These are phyloP conservation scores for Acronicta alni DNA, from an alignment of 2,888 invertebrate species.

Conservation along the genomic window DNA sequence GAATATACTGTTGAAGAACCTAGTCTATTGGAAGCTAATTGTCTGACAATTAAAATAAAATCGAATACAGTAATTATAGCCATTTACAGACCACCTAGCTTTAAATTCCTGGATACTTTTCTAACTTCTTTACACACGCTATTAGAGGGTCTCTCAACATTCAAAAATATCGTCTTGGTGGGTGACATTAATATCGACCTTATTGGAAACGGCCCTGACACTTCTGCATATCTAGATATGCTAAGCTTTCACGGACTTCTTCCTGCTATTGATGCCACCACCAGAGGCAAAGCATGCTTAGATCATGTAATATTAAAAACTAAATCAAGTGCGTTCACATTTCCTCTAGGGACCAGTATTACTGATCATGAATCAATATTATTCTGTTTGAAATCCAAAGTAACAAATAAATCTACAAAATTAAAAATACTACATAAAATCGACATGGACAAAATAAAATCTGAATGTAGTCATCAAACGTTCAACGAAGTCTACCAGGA, in stretches of 20 bases:
- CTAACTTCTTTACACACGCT: not conserved
- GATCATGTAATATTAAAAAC: slow-evolving; percentile 5
- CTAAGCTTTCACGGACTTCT: not conserved
- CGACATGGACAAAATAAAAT: slow-evolving; percentile 3
- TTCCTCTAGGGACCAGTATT: too few relatives aligned
- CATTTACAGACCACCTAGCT: too few relatives aligned
- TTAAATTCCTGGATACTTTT: too few relatives aligned
- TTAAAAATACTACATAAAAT: not conserved
- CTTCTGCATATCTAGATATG: too few relatives aligned
- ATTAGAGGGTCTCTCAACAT: not conserved
- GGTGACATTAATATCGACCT: slow-evolving; percentile 2
- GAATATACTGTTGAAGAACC: too few relatives aligned
- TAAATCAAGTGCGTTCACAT: not conserved
- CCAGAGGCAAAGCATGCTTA: not conserved
- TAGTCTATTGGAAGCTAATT: not conserved
- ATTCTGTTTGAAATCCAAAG: not conserved
- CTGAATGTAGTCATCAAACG: not conserved
- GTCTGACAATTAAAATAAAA: slow-evolving; percentile 3
- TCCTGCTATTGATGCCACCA: not conserved
- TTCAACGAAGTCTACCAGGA: slow-evolving; percentile 1
- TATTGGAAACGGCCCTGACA: not conserved
- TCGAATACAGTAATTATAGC: not conserved
- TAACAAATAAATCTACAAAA: not conserved
- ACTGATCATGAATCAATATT: too few relatives aligned
- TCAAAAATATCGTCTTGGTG: slow-evolving; percentile 1